Evolutionary conservation across 2,797 vertebrate genomes (phyloP), one percentile per base, ranked within the genome.

Genomic region (Emys orbicularis): DNA sequence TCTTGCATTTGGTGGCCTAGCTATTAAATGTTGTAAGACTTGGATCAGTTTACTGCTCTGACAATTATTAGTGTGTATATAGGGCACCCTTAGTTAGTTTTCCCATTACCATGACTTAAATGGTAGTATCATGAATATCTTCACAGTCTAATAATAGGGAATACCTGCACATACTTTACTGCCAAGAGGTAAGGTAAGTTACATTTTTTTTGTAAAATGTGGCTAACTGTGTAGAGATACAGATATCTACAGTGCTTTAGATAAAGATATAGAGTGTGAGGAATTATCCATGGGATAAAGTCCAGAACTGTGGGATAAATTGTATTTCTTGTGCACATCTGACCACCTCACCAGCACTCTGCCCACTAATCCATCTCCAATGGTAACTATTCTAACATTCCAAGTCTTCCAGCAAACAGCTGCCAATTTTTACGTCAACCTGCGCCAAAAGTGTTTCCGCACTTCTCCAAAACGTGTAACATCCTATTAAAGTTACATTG

Each of bases 41-140:
- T 0, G 0, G 37, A 84, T 1, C 0, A 0, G 23, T 93, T 94
- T 96, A 86, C 90, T 87, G 54, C 74, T 50, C 34, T 21, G n/a
- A 65, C 19, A 37, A 16, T 27, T 82, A 12, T 29, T 79, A 49
- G 50, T 77, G 88, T 83, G 53, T 88, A 54, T 53, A 52, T 72
- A 65, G 10, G 31, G 74, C 12, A 47, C 27, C 25, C 74, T 18
- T 49, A 49, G 25, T 49, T 15, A 25, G 94, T 11, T n/a, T 12
- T 77, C 57, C 89, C 21, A 25, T 56, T 44, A 5, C 13, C 50
- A 41, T 53, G 37, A 92, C 49, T 1, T 1, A 12, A 88, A 84
- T 16, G 21, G 37, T 87, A 49, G 41, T 23, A 61, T 37, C 85
- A n/a, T 27, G 3, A 10, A 4, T 57, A 8, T 41, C 72, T 53